Evolutionary conservation across 2,888 invertebrate species (phyloP).

Genomic region (Adelognathus sp.): DNA sequence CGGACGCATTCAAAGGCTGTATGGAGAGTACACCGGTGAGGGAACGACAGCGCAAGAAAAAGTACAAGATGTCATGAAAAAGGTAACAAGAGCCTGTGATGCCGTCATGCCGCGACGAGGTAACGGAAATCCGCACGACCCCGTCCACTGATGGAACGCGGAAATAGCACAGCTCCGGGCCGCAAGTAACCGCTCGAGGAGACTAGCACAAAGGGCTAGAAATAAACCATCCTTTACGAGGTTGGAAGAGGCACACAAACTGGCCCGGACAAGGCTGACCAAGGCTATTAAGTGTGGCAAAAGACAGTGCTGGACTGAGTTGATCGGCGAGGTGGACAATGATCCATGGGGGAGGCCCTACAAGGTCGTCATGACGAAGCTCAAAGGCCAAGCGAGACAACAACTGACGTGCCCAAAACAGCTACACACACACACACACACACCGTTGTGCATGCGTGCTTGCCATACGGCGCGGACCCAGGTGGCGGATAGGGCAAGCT

Average conservation of each 20-base stretch:
- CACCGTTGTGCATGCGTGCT: too few relatives aligned
- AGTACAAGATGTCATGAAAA: conserved; percentile 22
- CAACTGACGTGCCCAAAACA: conserved; percentile 50
- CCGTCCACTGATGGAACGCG: conserved; percentile 53
- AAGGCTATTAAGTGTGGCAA: conserved; percentile 40
- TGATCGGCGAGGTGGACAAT: conserved; percentile 41
- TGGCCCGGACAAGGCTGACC: conserved; percentile 15
- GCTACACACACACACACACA: too few relatives aligned
- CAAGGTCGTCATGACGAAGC: conserved; percentile 51
- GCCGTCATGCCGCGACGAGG: conserved; percentile 41
- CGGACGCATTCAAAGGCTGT: neutral
- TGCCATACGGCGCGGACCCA: too few relatives aligned
- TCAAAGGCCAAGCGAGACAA: conserved; percentile 42
- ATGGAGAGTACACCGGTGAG: neutral
- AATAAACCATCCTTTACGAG: too few relatives aligned
- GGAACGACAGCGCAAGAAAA: conserved; percentile 14
- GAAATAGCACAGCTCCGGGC: conserved; percentile 30
- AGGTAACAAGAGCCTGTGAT: conserved; percentile 43
- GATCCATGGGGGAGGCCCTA: conserved; percentile 55
- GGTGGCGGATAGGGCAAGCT: too few relatives aligned
- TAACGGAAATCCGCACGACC: conserved; percentile 8
- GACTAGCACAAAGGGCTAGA: too few relatives aligned
- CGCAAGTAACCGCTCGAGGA: conserved; percentile 18
- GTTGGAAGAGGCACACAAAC: too few relatives aligned
- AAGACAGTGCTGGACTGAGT: conserved; percentile 33